Conservation (phyloP, 2,113 vertebrate species). For the Grantiella picta region DNA sequence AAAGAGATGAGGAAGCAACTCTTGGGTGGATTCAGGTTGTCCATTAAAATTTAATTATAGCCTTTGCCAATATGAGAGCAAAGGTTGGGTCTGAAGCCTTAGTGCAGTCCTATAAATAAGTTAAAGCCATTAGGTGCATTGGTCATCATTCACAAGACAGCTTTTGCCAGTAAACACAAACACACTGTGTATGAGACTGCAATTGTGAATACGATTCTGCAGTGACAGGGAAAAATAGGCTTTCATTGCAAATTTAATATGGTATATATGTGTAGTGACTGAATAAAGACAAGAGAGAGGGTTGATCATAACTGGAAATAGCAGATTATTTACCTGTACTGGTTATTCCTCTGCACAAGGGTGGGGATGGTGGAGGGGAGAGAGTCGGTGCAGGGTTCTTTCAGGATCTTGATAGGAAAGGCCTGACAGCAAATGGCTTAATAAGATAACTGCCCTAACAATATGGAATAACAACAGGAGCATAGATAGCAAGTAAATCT, state of each 20-base stretch:
- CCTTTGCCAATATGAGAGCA: background rate
- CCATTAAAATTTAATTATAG: conserved; percentile 22
- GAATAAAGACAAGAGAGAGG: background rate
- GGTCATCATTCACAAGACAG: background rate
- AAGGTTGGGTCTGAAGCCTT: background rate
- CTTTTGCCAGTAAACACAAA: background rate
- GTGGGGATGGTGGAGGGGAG: background rate
- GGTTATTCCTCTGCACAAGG: background rate
- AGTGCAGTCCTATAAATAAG: conserved; percentile 24
- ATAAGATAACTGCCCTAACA: background rate
- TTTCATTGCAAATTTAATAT: background rate
- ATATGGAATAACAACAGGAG: background rate
- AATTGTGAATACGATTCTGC: background rate
- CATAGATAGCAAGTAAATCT: background rate
- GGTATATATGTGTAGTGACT: background rate
- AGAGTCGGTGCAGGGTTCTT: fast-evolving
- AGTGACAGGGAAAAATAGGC: background rate
- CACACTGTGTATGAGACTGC: background rate
- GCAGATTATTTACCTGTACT: background rate
- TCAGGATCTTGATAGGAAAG: fast-evolving
- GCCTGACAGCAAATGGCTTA: background rate
- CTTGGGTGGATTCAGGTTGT: background rate
- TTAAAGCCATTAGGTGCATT: background rate
- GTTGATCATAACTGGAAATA: background rate
- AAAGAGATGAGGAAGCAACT: background rate